These are phyloP conservation scores for Sander lucioperca DNA, from an alignment of 2,113 vertebrate genomes.

Conservation along the genomic window DNA sequence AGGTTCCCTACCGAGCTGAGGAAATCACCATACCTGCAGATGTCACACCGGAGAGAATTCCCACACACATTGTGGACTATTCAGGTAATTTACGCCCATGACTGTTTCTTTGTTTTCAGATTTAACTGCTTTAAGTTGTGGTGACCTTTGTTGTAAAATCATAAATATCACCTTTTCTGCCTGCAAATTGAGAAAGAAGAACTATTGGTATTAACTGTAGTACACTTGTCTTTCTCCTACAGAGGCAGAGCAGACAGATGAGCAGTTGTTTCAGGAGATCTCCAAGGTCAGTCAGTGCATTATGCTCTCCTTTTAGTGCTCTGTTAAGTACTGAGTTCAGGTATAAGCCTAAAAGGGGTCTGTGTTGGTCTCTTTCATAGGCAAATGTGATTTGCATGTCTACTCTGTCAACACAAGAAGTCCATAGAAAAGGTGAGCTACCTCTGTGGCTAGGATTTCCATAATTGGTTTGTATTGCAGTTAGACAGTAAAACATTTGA, in stretches of 20 bases:
- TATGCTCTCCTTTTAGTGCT: neutral
- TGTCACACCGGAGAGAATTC: slow-evolving; percentile 97
- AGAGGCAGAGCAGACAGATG: slow-evolving; percentile 97
- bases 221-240: slow-evolving; percentile 37
- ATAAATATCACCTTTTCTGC: neutral
- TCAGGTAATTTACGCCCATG: slow-evolving; percentile 86
- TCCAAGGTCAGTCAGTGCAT: slow-evolving; percentile 87
- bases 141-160: neutral
- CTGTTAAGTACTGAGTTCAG: slow-evolving; percentile 3
- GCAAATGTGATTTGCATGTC: slow-evolving; percentile 99
- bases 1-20: slow-evolving; percentile 97
- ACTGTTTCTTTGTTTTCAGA: neutral
- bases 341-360: slow-evolving; percentile 8
- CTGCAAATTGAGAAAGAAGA: neutral
- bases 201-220: neutral
- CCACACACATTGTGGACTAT: slow-evolving; percentile 98
- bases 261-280: slow-evolving; percentile 97
- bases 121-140: neutral
- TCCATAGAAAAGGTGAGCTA: slow-evolving; percentile 95
- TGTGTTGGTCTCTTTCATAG: slow-evolving; percentile 81
- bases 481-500: neutral
- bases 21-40: slow-evolving; percentile 99
- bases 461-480: slow-evolving; percentile 26
- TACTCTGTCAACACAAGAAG: slow-evolving; percentile 97
- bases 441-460: slow-evolving; percentile 14